phyloP scores from a whole-genome alignment of 2,888 invertebrate species.

The Noctua janthina region DNA sequence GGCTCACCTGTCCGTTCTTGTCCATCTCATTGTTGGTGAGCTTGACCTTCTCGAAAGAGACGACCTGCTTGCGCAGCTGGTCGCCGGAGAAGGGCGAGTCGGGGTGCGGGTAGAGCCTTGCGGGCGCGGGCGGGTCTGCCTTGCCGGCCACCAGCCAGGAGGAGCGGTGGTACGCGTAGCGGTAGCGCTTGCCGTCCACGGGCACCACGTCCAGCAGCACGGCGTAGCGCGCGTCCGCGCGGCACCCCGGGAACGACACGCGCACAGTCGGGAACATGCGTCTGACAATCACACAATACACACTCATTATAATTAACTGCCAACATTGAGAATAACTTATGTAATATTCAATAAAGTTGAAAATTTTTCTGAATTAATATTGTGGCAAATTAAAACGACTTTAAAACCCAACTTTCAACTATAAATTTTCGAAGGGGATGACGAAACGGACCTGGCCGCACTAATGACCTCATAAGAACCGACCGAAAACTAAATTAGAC shows the following conservation, averaged over 20 bases:
- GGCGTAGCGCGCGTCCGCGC: constrained; percentile 96
- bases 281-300: constrained; percentile 86
- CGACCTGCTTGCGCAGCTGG: constrained; percentile 98
- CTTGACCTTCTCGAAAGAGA: constrained; percentile 99
- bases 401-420: constrained; percentile 76
- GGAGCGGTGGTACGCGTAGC: constrained; percentile 99
- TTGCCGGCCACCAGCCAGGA: constrained; percentile 99
- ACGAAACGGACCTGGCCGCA: constrained; percentile 77
- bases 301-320: constrained; percentile 32
- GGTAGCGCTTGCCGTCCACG: constrained; percentile 98
- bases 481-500: constrained; percentile 86
- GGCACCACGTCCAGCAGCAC: constrained; percentile 99
- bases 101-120: constrained; percentile 98
- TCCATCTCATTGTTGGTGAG: constrained; percentile 99
- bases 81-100: constrained; percentile 99
- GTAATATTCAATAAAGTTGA: constrained; percentile 47
- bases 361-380: constrained; percentile 62
- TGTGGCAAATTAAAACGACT: constrained; percentile 78
- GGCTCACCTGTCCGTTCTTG: constrained; percentile 97
- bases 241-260: constrained; percentile 96
- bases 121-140: constrained; percentile 98
- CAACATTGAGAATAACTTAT: constrained; percentile 24
- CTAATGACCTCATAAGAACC: constrained; percentile 86
- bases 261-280: constrained; percentile 99
- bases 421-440: constrained; percentile 74